These are phyloP conservation scores for Nothobranchius furzeri DNA, from an alignment of 2,113 vertebrate genomes.

Conservation along the genomic window DNA sequence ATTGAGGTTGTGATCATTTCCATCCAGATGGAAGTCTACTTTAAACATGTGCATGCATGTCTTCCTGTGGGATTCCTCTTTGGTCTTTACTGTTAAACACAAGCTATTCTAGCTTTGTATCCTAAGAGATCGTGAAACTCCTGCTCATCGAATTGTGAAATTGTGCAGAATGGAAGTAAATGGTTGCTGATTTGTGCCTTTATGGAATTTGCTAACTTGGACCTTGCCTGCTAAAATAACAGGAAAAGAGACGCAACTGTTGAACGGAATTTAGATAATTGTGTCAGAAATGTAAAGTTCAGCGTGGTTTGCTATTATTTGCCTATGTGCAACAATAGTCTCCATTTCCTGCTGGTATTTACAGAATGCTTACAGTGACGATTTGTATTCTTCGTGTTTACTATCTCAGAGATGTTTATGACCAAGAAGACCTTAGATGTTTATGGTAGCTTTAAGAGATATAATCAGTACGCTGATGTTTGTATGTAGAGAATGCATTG, in stretches of 20 bases:
- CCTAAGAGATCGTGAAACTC: conserved; percentile 46
- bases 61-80: background rate
- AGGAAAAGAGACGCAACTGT: background rate
- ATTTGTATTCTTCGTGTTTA: conserved; percentile 24
- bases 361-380: conserved; percentile 11
- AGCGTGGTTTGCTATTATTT: conserved; percentile 6
- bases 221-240: background rate
- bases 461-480: background rate
- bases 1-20: background rate
- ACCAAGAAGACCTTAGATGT: background rate
- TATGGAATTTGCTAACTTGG: background rate
- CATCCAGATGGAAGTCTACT: background rate
- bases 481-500: conserved; percentile 20
- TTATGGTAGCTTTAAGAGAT: conserved; percentile 10
- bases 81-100: background rate
- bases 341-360: conserved; percentile 23
- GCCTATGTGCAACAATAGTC: background rate
- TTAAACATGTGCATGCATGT: background rate
- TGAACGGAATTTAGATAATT: background rate
- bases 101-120: background rate
- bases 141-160: conserved; percentile 20
- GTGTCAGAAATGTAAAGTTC: background rate
- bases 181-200: background rate
- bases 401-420: conserved; percentile 9
- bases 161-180: conserved; percentile 1